These are phyloP conservation scores for Hystrix brachyura DNA, from an alignment of 2,113 vertebrate genomes.

Conservation along the genomic window DNA sequence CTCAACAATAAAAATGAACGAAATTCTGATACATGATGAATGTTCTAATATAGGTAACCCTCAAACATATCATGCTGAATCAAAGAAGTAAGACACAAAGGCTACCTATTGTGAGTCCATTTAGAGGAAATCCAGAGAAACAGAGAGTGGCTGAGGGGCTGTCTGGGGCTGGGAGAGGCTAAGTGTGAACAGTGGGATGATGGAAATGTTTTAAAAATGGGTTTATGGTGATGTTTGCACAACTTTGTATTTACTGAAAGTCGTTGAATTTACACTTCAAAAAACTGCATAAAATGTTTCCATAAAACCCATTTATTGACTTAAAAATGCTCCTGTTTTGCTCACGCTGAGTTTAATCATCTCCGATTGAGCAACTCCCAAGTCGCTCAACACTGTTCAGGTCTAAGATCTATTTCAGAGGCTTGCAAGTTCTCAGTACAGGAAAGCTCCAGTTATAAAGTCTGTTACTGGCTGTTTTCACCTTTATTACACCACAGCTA, in stretches of 20 bases:
- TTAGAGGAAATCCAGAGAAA: neutral
- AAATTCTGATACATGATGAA: fast-evolving
- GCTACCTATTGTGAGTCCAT: neutral
- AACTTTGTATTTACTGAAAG: constrained; percentile 25
- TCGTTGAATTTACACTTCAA: neutral
- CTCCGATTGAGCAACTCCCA: neutral
- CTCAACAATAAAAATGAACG: neutral
- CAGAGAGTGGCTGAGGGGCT: neutral
- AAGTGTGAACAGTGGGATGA: neutral
- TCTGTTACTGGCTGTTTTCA: neutral
- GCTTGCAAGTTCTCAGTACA: neutral
- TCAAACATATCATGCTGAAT: neutral
- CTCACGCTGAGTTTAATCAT: constrained; percentile 37
- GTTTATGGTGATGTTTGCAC: neutral
- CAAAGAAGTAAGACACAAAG: neutral
- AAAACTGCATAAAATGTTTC: neutral
- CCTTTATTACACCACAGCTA: constrained; percentile 57
- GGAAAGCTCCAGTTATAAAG: constrained; percentile 19
- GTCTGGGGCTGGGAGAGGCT: neutral
- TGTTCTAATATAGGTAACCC: fast-evolving
- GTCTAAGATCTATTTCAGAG: constrained; percentile 43
- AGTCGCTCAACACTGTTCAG: neutral
- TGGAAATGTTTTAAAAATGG: neutral
- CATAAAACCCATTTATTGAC: constrained; percentile 28
- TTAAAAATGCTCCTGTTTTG: constrained; percentile 6